phyloP scores from a whole-genome alignment of 2,888 invertebrate genomes.

The Empis stercorea region DNA sequence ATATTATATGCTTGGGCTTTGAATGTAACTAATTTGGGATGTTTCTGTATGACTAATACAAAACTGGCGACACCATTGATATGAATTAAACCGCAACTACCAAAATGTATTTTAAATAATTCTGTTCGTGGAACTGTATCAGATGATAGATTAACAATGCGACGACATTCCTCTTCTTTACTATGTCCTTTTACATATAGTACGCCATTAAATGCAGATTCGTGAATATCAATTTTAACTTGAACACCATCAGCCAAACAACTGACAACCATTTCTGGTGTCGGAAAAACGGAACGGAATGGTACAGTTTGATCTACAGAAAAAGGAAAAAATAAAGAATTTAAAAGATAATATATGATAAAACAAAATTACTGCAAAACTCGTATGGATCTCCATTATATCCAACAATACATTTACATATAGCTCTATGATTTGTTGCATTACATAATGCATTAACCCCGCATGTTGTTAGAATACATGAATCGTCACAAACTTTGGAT shows the following conservation, averaged over 20 bases:
- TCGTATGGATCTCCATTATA: conserved; percentile 64
- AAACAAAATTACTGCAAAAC: conserved; percentile 56
- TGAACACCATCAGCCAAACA: conserved; percentile 86
- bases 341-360: conserved; percentile 10
- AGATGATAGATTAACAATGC: conserved; percentile 62
- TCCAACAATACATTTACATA: conserved; percentile 65
- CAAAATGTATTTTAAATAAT: conserved; percentile 79
- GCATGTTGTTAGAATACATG: conserved; percentile 56
- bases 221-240: conserved; percentile 62
- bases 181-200: conserved; percentile 90
- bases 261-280: conserved; percentile 74
- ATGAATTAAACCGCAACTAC: conserved; percentile 82
- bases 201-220: conserved; percentile 69
- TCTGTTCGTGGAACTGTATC: conserved; percentile 54
- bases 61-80: conserved; percentile 86
- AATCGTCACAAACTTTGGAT: conserved; percentile 62
- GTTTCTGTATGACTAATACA: conserved; percentile 89
- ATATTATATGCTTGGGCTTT: conserved; percentile 94
- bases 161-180: conserved; percentile 79
- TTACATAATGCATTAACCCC: conserved; percentile 67
- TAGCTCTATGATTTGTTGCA: conserved; percentile 59
- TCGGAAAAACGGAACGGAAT: conserved; percentile 68
- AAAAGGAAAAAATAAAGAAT: neutral
- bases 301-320: conserved; percentile 26
- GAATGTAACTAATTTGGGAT: conserved; percentile 88